Percentiles rank a stretch among this genome's conserved stretches.
These are phyloP conservation scores for Orthosia gracilis DNA, from an alignment of 2,888 invertebrate species.

Conservation along the genomic window DNA sequence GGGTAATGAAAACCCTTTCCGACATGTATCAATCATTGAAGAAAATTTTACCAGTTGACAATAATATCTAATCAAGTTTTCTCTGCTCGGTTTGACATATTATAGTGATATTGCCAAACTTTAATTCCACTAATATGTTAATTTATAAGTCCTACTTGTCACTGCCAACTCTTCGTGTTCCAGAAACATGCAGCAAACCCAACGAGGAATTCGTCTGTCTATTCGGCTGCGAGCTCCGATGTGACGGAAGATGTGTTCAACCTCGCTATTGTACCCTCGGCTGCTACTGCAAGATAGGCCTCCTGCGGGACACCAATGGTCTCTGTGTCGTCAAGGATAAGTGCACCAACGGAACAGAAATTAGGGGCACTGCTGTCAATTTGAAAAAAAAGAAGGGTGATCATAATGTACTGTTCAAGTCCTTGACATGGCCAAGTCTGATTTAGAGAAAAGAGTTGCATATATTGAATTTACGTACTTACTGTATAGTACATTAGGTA, in stretches of 20 bases:
- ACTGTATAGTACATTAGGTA: neutral
- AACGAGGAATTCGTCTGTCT: conserved; percentile 81
- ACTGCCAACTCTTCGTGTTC: conserved; percentile 31
- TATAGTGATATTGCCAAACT: too few species aligned
- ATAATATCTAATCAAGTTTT: too few species aligned
- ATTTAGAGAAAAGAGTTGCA: neutral
- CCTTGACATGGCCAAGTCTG: neutral
- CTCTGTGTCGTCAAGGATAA: conserved; percentile 65
- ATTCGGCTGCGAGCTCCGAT: conserved; percentile 80
- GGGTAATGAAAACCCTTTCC: too few species aligned
- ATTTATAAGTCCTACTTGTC: neutral
- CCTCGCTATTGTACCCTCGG: conserved; percentile 77
- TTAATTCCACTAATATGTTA: too few species aligned
- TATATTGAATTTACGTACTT: neutral
- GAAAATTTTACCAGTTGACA: too few species aligned
- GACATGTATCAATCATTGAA: too few species aligned
- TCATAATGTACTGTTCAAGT: neutral
- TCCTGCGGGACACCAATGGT: conserved; percentile 71
- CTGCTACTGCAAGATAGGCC: conserved; percentile 78
- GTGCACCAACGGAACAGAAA: conserved; percentile 56
- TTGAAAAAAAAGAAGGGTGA: conserved; percentile 5
- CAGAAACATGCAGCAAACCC: conserved; percentile 76
- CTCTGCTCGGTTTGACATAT: too few species aligned
- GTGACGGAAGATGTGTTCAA: conserved; percentile 70
- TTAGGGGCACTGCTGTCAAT: neutral